These are phyloP conservation scores for Mus pahari DNA, from an alignment of 2,113 vertebrate species.

Conservation along the genomic window DNA sequence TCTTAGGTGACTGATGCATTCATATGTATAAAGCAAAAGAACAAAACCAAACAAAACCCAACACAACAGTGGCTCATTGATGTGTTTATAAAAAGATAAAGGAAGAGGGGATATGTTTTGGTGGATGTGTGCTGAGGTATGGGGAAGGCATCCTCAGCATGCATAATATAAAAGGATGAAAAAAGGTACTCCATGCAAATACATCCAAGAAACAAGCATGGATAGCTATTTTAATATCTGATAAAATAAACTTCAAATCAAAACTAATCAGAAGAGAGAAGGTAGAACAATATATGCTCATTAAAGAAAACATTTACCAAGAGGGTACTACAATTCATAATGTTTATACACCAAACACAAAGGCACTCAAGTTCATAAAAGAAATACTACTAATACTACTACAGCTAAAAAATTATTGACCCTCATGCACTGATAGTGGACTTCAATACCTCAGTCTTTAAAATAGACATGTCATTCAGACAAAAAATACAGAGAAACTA, in stretches of 20 bases:
- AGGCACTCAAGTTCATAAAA: neutral
- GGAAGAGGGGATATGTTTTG: no score
- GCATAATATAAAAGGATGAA: neutral
- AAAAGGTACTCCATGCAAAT: neutral
- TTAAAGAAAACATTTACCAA: neutral
- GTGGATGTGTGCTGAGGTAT: no score
- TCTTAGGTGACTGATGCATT: neutral
- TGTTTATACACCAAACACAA: neutral
- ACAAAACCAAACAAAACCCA: neutral
- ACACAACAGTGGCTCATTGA: neutral
- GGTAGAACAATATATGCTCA: neutral
- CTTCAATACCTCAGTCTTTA: neutral
- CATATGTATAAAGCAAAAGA: neutral
- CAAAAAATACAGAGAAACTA: neutral
- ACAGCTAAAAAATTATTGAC: neutral
- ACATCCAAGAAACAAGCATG: neutral
- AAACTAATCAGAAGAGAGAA: neutral
- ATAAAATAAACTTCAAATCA: neutral
- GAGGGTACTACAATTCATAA: neutral
- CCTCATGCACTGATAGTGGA: neutral
- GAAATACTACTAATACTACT: neutral
- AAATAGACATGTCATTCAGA: neutral
- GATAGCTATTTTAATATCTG: neutral
- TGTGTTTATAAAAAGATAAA: no score
- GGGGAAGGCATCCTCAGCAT: no score